phyloP scores from a whole-genome alignment of 2,888 invertebrate genomes.

The Thymelicus lineola region DNA sequence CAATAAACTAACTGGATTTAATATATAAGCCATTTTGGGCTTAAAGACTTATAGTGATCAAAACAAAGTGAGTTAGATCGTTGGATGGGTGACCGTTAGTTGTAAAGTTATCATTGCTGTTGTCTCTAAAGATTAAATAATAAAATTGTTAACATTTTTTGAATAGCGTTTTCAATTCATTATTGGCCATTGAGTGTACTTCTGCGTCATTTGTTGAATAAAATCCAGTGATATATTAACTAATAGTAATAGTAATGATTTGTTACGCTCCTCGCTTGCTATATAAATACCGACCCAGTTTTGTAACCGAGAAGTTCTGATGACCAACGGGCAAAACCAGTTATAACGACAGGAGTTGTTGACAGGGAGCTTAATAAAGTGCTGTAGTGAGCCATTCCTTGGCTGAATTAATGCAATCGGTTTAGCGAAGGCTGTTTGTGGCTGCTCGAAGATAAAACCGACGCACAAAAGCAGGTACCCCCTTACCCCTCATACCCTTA shows the following conservation, averaged over 20 bases:
- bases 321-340: conserved; percentile 28
- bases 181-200: no score
- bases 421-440: conserved; percentile 64
- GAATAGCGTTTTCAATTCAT: no score
- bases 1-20: no score
- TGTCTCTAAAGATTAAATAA: no score
- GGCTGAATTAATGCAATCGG: conserved; percentile 65
- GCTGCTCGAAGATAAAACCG: conserved; percentile 67
- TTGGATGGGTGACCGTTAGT: no score
- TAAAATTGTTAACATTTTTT: no score
- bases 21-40: no score
- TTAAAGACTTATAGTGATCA: no score
- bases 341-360: conserved; percentile 23
- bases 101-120: no score
- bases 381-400: conserved; percentile 28
- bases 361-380: conserved; percentile 32
- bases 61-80: no score
- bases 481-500: conserved; percentile 46
- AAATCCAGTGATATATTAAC: neutral
- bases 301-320: conserved; percentile 13
- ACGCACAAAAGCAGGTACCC: conserved; percentile 69
- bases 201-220: neutral
- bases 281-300: neutral
- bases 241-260: neutral
- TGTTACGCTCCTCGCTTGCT: neutral